These are phyloP conservation scores for Diaprepes abbreviatus DNA, from an alignment of 2,888 invertebrate species.

Conservation along the genomic window DNA sequence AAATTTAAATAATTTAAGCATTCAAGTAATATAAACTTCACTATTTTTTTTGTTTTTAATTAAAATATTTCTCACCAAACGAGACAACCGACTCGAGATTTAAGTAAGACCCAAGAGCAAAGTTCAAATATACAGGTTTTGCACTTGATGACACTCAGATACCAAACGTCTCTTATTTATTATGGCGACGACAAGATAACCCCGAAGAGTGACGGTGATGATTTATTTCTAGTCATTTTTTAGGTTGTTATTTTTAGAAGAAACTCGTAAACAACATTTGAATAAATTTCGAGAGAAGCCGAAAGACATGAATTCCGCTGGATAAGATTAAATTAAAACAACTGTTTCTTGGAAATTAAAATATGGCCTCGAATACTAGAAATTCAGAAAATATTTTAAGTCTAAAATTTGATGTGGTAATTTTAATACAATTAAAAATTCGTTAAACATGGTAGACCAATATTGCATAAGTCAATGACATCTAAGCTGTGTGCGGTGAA, in stretches of 20 bases:
- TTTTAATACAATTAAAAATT: too few species aligned
- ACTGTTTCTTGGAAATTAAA: not conserved
- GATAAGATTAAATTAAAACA: conserved; percentile 8
- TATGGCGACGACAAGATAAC: conserved; percentile 46
- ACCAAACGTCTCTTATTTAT: conserved; percentile 45
- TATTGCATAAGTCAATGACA: too few species aligned
- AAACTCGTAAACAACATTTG: conserved; percentile 43
- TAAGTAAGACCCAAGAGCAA: conserved; percentile 30
- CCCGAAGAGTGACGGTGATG: conserved; percentile 46
- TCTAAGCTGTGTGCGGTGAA: too few species aligned
- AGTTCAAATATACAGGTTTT: conserved; percentile 38
- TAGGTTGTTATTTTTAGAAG: conserved; percentile 39
- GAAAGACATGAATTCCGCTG: not conserved
- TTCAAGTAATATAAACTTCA: too few species aligned
- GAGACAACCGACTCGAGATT: not conserved
- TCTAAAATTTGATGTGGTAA: too few species aligned
- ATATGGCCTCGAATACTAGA: not conserved
- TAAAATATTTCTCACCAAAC: conserved; percentile 21
- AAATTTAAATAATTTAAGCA: too few species aligned
- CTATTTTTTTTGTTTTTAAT: conserved; percentile 13
- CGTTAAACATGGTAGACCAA: too few species aligned
- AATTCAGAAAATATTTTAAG: too few species aligned
- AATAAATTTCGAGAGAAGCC: conserved; percentile 21
- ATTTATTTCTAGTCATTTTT: conserved; percentile 39
- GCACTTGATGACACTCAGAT: conserved; percentile 45